Evolutionary conservation across 2,113 vertebrate genomes (phyloP).

Genomic region (Etheostoma cragini): DNA sequence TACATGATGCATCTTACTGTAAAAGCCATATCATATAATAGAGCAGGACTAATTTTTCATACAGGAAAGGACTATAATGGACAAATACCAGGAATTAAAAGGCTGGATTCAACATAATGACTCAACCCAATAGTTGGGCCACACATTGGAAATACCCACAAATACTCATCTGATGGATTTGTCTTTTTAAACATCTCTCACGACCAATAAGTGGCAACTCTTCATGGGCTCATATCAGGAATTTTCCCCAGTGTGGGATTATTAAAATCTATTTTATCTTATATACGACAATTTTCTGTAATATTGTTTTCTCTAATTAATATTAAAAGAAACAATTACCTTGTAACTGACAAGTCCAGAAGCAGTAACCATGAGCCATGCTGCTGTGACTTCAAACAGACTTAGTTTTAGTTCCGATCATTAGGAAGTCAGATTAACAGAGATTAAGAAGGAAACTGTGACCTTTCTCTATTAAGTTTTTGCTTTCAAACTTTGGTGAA

Average conservation of each 20-base stretch:
- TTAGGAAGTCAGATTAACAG: slow-evolving; percentile 16
- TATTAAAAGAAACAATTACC: not conserved
- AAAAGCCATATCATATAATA: slow-evolving; percentile 31
- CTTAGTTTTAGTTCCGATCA: slow-evolving; percentile 23
- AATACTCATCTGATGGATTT: not conserved
- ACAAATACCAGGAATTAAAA: not conserved
- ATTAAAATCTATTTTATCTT: too few relatives aligned
- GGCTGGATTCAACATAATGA: not conserved
- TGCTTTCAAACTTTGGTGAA: slow-evolving; percentile 6
- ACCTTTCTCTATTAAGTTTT: slow-evolving; percentile 21
- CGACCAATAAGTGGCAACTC: not conserved
- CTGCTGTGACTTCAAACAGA: slow-evolving; percentile 11
- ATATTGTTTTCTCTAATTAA: not conserved
- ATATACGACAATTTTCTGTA: not conserved
- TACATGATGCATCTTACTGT: slow-evolving; percentile 18
- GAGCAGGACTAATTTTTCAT: not conserved
- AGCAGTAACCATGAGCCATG: not conserved
- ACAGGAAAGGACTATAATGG: not conserved
- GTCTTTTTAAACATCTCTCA: not conserved
- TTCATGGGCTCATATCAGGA: not conserved
- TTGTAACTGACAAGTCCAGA: not conserved
- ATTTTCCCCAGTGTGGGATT: too few relatives aligned
- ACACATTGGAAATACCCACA: not conserved
- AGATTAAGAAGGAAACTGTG: not conserved
- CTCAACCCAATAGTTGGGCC: not conserved